Conservation (phyloP, 2,888 invertebrate species). For the Escarpia spicata region DNA sequence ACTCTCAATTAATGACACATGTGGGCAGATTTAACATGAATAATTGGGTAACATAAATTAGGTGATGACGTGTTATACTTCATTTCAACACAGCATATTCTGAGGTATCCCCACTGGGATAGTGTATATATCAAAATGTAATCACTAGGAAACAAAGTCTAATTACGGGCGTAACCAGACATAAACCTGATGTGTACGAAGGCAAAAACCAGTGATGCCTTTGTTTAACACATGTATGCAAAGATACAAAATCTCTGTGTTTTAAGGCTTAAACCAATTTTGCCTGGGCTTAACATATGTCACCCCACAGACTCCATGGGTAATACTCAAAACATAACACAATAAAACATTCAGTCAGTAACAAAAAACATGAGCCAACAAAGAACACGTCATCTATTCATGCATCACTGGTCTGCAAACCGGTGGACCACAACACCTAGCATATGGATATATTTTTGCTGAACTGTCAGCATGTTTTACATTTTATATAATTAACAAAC, state of each 20-base stretch:
- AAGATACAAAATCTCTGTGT: slow-evolving; percentile 16
- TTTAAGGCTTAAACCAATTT: slow-evolving; percentile 16
- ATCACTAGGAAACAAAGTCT: not conserved
- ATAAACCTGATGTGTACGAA: not conserved
- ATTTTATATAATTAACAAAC: not conserved
- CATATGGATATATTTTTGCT: not conserved
- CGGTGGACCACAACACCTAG: not conserved
- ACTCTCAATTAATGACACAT: not conserved
- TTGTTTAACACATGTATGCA: not conserved
- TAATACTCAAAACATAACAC: slow-evolving; percentile 16
- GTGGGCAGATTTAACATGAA: not conserved
- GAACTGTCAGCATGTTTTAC: not conserved
- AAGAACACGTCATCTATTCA: not conserved
- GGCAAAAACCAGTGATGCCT: not conserved
- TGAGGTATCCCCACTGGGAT: not conserved
- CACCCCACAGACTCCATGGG: not conserved
- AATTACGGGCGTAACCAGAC: not conserved
- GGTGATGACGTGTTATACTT: not conserved
- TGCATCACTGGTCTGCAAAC: not conserved
- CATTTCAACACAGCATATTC: not conserved
- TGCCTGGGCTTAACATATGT: not conserved
- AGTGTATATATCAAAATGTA: not conserved
- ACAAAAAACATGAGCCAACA: not conserved
- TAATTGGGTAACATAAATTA: not conserved
- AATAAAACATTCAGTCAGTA: slow-evolving; percentile 5